Percentiles rank a stretch among this genome's conserved stretches.
phyloP scores from a whole-genome alignment of 2,113 vertebrate genomes.

The Ageneiosus marmoratus region DNA sequence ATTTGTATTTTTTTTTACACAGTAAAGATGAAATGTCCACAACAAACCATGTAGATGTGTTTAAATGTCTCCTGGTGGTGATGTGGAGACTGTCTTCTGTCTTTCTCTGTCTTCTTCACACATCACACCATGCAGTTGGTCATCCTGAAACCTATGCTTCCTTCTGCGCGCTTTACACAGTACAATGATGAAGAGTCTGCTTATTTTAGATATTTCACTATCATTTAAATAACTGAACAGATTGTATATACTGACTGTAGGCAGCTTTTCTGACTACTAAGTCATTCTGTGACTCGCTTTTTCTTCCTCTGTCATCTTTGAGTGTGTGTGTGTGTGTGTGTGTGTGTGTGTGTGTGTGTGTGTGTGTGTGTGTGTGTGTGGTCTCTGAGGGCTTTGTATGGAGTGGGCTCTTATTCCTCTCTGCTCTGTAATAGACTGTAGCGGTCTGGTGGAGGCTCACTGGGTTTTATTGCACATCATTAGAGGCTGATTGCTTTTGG shows the following conservation, averaged over 20 bases:
- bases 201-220: conserved; percentile 14
- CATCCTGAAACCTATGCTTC: background rate
- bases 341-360: conserved; percentile 35
- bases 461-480: conserved; percentile 74
- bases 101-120: conserved; percentile 17
- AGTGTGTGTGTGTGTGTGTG: conserved; percentile 25
- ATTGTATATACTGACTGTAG: conserved; percentile 21
- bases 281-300: background rate
- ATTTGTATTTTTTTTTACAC: conserved; percentile 22
- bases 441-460: conserved; percentile 45
- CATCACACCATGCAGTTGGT: background rate
- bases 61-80: conserved; percentile 10
- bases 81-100: conserved; percentile 15
- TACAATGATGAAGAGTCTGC: background rate
- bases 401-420: conserved; percentile 34
- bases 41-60: conserved; percentile 15
- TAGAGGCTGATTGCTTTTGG: conserved; percentile 73
- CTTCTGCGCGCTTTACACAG: background rate
- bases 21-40: conserved; percentile 29
- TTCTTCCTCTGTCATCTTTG: background rate
- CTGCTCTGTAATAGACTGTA: conserved; percentile 50
- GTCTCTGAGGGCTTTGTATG: conserved; percentile 32
- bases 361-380: conserved; percentile 41
- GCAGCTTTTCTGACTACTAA: background rate
- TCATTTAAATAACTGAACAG: conserved; percentile 6